Conservation (phyloP, 1,140 invertebrate species). For the Eriocheir sinensis region DNA sequence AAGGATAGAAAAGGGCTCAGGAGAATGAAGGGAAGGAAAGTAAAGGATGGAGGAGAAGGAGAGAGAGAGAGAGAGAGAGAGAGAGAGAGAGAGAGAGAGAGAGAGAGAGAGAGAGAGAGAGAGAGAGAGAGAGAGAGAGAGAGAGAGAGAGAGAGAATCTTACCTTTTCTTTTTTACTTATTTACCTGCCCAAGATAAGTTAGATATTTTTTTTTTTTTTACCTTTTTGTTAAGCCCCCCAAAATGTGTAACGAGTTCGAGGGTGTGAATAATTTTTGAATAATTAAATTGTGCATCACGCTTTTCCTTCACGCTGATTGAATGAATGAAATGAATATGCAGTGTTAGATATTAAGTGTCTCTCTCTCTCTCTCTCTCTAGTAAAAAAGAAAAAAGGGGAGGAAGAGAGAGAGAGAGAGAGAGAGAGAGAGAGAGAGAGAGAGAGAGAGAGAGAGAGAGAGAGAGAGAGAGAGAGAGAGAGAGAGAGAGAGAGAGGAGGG, state of each 20-base stretch:
- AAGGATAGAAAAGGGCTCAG: neutral
- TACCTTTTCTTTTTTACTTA: no score
- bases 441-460: neutral
- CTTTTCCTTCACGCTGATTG: no score
- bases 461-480: no score
- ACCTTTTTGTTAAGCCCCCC: no score
- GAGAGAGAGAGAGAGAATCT: neutral
- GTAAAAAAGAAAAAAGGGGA: neutral
- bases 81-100: neutral
- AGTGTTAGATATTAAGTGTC: no score
- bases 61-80: neutral
- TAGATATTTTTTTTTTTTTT: no score
- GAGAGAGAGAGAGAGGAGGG: neutral
- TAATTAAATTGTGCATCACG: no score
- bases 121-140: neutral
- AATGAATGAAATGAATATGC: no score
- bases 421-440: neutral
- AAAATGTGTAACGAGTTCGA: no score
- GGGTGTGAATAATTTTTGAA: no score
- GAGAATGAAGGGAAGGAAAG: neutral
- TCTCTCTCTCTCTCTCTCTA: no score
- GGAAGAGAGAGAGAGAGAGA: neutral
- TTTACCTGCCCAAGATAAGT: no score
- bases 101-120: constrained; percentile 35
- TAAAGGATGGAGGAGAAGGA: neutral